phyloP scores from a whole-genome alignment of 2,888 invertebrate species.

The Drosophila ezoana region DNA sequence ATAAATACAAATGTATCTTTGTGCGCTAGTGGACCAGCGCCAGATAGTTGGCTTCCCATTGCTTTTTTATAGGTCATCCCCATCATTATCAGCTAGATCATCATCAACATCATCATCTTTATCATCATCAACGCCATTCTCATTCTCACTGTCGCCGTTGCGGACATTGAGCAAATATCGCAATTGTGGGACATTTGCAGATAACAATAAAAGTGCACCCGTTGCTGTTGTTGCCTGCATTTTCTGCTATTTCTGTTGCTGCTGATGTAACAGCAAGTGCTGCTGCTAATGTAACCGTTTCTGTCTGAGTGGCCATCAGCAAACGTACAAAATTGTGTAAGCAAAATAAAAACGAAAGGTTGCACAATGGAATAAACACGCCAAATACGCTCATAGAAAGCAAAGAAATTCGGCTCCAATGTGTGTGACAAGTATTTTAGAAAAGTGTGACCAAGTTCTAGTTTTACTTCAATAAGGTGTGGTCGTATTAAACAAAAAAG shows the following conservation, averaged over 20 bases:
- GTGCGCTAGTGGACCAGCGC: constrained; percentile 1
- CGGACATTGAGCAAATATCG: constrained; percentile 70
- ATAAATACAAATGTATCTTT: constrained; percentile 11
- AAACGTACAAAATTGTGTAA: constrained; percentile 51
- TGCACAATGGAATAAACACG: constrained; percentile 35
- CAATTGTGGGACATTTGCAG: constrained; percentile 74
- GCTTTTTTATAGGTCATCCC: constrained; percentile 42
- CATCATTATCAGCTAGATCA: constrained; percentile 8
- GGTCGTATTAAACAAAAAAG: no score
- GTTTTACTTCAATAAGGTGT: no score
- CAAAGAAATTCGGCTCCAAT: no score
- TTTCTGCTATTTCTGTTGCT: neutral
- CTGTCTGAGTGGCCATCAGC: constrained; percentile 41
- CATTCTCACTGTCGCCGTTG: constrained; percentile 27
- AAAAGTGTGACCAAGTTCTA: no score
- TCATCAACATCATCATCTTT: constrained; percentile 12
- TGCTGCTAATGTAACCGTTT: constrained; percentile 41
- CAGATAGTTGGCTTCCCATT: neutral
- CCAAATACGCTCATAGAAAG: neutral
- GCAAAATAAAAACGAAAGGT: constrained; percentile 53
- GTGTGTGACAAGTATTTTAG: no score
- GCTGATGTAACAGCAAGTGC: neutral
- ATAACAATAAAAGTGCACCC: constrained; percentile 73
- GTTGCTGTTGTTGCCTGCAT: constrained; percentile 6
- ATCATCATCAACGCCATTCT: constrained; percentile 20